A percentile compares a stretch with the other conserved stretches of the same genome.
Conservation (phyloP, 2,113 vertebrate species). For the Acrocephalus arundinaceus region DNA sequence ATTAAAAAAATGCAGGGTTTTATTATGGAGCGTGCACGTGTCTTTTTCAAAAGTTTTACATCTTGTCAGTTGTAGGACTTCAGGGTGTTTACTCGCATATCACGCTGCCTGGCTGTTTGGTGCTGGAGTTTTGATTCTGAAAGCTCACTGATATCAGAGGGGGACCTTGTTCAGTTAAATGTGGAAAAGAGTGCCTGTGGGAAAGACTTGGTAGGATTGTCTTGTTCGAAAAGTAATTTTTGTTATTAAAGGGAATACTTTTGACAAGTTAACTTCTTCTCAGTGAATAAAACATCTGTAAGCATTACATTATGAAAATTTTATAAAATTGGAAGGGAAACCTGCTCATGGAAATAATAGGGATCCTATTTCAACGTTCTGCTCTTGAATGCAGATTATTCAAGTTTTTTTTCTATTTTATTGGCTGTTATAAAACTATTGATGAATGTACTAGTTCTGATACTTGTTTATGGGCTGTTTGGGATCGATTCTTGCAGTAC, state of each 20-base stretch:
- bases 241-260: not conserved
- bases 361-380: not conserved
- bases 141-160: not conserved
- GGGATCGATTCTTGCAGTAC: not conserved
- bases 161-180: not conserved
- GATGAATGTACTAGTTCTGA: not conserved
- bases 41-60: not conserved
- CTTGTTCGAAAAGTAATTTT: not conserved
- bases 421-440: not conserved
- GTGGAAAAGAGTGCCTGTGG: not conserved
- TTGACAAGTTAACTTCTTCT: not conserved
- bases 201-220: not conserved
- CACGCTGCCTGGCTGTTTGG: accelerated
- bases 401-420: not conserved
- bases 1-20: not conserved
- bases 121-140: not conserved
- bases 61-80: not conserved
- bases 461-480: not conserved
- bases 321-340: not conserved
- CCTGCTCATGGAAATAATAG: not conserved
- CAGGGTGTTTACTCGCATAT: not conserved
- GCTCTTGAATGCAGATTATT: not conserved
- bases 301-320: accelerated
- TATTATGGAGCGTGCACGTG: accelerated
- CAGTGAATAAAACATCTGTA: not conserved